These are phyloP conservation scores for Drosophila lacteicornis DNA, from an alignment of 1,140 invertebrate genomes.

Conservation along the genomic window DNA sequence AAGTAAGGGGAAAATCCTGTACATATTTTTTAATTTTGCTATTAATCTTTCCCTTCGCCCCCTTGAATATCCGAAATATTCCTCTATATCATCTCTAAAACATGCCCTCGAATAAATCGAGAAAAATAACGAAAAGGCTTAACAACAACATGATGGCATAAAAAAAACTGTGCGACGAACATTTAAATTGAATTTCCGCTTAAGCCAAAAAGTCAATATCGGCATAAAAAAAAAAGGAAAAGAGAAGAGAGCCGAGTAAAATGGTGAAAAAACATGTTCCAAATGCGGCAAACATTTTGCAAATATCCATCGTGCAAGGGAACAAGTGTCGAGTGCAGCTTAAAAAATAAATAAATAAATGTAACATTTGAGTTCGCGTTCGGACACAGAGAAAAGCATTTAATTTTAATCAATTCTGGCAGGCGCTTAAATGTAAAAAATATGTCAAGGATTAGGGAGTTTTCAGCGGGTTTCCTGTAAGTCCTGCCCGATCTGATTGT, in stretches of 20 bases:
- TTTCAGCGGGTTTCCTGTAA: background rate
- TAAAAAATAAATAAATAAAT: constrained; percentile 45
- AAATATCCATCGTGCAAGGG: constrained; percentile 10
- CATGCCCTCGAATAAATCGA: background rate
- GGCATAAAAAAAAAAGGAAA: constrained; percentile 12
- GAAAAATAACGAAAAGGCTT: constrained; percentile 21
- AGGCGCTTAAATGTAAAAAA: constrained; percentile 47
- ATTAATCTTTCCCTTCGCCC: constrained; percentile 4
- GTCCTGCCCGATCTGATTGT: background rate
- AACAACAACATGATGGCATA: background rate
- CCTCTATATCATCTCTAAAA: background rate
- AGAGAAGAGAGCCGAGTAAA: constrained; percentile 1
- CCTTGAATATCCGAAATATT: constrained; percentile 2
- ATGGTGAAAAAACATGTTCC: constrained; percentile 31
- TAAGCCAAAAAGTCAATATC: constrained; percentile 57
- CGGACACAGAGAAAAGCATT: constrained; percentile 49
- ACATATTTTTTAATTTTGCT: constrained; percentile 20
- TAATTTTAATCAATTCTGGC: constrained; percentile 67
- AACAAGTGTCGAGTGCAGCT: constrained; percentile 26
- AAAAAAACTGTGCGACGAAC: constrained; percentile 18
- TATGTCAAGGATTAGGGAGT: constrained; percentile 21
- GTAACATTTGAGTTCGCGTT: constrained; percentile 26
- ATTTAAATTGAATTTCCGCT: constrained; percentile 65
- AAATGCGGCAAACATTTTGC: constrained; percentile 50
- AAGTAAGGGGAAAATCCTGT: background rate